These are phyloP conservation scores for Herpailurus yagouaroundi DNA, from an alignment of 2,113 vertebrate species.

Conservation along the genomic window DNA sequence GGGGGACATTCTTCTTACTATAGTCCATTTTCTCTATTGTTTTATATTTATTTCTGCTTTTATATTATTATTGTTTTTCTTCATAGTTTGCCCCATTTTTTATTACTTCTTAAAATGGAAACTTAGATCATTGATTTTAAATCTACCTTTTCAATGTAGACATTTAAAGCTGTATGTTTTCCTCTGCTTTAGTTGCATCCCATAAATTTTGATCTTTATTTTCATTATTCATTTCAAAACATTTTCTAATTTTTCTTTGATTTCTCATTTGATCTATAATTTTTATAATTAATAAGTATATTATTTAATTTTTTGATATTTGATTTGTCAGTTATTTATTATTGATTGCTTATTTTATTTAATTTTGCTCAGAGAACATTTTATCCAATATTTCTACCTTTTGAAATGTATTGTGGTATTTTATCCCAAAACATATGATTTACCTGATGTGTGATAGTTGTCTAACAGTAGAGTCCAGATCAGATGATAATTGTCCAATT, in stretches of 20 bases:
- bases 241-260: neutral
- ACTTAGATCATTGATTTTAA: neutral
- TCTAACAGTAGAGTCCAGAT: neutral
- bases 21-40: neutral
- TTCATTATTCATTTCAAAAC: neutral
- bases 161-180: neutral
- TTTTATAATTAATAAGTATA: neutral
- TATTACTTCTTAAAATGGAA: neutral
- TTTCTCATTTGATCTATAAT: neutral
- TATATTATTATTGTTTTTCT: neutral
- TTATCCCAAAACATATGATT: neutral
- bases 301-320: neutral
- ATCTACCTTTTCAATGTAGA: neutral
- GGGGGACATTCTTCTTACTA: neutral
- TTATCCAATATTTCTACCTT: neutral
- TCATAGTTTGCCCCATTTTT: neutral
- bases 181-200: neutral
- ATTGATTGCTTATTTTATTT: slow-evolving; percentile 9
- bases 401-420: neutral
- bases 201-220: neutral
- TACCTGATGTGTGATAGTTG: neutral
- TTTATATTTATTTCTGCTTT: neutral
- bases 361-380: neutral
- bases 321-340: neutral
- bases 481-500: neutral